These are phyloP conservation scores for Tipula confusa DNA, from an alignment of 2,888 invertebrate genomes.

Conservation along the genomic window DNA sequence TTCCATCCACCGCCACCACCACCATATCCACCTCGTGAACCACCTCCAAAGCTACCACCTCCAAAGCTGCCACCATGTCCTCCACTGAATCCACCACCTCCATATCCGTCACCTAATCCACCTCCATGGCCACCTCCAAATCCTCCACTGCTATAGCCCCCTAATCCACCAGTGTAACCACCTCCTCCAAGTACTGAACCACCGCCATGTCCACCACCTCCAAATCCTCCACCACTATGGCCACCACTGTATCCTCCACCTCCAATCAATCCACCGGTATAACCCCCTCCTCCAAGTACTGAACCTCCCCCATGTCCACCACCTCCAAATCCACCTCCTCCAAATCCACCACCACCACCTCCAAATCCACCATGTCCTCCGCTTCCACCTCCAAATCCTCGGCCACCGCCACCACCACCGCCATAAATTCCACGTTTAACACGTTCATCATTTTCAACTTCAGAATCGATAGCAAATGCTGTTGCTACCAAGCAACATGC, in stretches of 20 bases:
- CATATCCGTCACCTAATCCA: not conserved
- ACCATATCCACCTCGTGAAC: constrained; percentile 26
- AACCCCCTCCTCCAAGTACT: not conserved
- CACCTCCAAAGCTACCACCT: constrained; percentile 26
- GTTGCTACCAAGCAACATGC: not conserved
- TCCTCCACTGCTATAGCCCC: not conserved
- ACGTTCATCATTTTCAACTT: not conserved
- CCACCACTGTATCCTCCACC: constrained; percentile 40
- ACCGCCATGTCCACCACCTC: constrained; percentile 39
- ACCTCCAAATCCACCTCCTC: not conserved
- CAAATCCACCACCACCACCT: not conserved
- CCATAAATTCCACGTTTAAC: constrained; percentile 7
- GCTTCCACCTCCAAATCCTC: not conserved
- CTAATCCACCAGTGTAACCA: not conserved
- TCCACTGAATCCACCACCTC: not conserved
- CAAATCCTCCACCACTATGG: constrained; percentile 48
- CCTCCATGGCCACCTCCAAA: not conserved
- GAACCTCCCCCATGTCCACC: not conserved
- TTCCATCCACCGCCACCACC: constrained; percentile 7
- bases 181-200: not conserved
- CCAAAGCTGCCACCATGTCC: not conserved
- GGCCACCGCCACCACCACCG: not conserved
- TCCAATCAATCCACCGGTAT: not conserved
- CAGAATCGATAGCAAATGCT: not conserved
- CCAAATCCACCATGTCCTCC: not conserved